Evolutionary conservation across 2,888 invertebrate genomes (phyloP), one percentile per base, ranked within the genome.

Genomic region (Mycalesis mineus): DNA sequence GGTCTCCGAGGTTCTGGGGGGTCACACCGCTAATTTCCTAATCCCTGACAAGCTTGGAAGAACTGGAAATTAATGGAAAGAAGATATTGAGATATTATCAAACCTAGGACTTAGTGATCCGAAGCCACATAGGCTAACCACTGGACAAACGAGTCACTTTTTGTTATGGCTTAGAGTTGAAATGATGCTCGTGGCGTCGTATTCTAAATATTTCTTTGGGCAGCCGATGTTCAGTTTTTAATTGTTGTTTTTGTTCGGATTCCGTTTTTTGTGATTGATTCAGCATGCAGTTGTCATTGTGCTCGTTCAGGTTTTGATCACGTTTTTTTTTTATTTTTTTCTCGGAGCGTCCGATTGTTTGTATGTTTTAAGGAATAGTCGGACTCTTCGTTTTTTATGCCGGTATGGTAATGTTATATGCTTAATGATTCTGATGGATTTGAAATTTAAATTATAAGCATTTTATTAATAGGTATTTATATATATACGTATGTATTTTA

Each of bases 251-350:
- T 89, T 89, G 82, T 86, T 77, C 82, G 85, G 77, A 87, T 88
- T 86, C 87, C 82, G 78, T 87, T 88, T 88, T 89, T 88, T 88
- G 85, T 88, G 85, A 87, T 86, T 84, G 88, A 88, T 86, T 84
- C 86, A 83, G 80, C 84, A 79, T 83, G 84, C 88, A 87, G 88
- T 88, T 87, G 87, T 88, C 87, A 87, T 89, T 88, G 88, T 89
- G 78, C 83, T 79, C 84, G 83, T 80, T 83, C 81, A 74, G 81
- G 86, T 78, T 82, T 75, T 78, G 85, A 84, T 84, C 83, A 80
- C 76, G 78, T 83, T 86, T 88, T 82, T 88, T 60, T 80, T 72
- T 70, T 76, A 78, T 83, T 86, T 88, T 82, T 88, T 60, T 80
- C 72, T 70, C 67, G 64, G 66, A 65, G 61, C 74, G 67, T 75